Evolutionary conservation across 1,140 invertebrate species (phyloP), one percentile per base, ranked within the genome.

Genomic region (Helicoverpa zea): DNA sequence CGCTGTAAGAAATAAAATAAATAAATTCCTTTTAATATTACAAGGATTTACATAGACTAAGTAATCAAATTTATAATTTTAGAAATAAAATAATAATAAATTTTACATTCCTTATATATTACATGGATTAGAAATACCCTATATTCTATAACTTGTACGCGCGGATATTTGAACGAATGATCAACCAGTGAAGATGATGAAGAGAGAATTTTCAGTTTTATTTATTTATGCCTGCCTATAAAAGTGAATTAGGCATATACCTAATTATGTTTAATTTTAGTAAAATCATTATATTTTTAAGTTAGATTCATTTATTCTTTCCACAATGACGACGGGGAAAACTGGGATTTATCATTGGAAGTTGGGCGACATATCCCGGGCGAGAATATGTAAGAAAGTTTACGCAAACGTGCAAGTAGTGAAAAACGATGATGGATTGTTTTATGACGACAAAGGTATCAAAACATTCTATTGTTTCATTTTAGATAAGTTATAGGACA

Each of bases 391-490:
- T 58, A 88, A 91, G 82, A 92, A 91, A 86, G 83, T 90, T 76
- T 94, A 92, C 61, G 88, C 90, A 0, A 91, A 89, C 86, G 90
- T 94, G 7, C 88, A 89, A 87, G 89, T 94, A 18, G 88, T 93
- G 5, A 94, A 92, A 83, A 84, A 94, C 76, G 90, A 94, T 79
- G 84, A 92, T 52, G 93, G 93, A 72, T 79, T 93, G 52, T 94
- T 94, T 88, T 88, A 88, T 51, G 93, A 92, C 49, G 84, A 92
- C 35, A 94, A 93, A 91, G 91, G 92, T 94, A 75, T 30, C 51
- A 52, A 43, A 47, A 68, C 35, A 72, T 49, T 72, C 29, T 43
- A 74, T 58, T 66, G 52, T 73, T 61, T 79, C 16, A 11, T 13
- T 49, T 51, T 47, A 68, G 64, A 49, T 43, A 49, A 68, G 49